A percentile compares a stretch with the other conserved stretches of the same genome.
These are phyloP conservation scores for Gymnothorax reevesii DNA, from an alignment of 2,797 vertebrate species.

Conservation along the genomic window DNA sequence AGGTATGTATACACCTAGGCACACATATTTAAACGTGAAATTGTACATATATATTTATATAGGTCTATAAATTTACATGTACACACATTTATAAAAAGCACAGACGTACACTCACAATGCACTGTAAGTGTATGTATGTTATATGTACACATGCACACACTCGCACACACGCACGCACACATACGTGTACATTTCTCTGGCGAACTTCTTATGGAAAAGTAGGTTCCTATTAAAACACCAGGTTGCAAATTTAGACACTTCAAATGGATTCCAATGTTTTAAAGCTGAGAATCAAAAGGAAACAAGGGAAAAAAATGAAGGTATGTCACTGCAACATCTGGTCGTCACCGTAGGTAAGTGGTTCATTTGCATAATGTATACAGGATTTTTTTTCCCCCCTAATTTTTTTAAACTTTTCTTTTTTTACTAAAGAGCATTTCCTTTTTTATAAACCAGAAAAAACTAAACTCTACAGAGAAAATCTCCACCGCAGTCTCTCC, in stretches of 20 bases:
- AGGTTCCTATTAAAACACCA: conserved; percentile 86
- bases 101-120: conserved; percentile 58
- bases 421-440: conserved; percentile 81
- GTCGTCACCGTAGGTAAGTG: conserved; percentile 84
- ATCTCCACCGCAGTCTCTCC: conserved; percentile 81
- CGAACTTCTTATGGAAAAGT: conserved; percentile 74
- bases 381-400: conserved; percentile 68
- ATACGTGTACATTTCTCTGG: conserved; percentile 67
- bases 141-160: conserved; percentile 41
- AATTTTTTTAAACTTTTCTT: conserved; percentile 39
- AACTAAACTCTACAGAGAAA: conserved; percentile 88
- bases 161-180: conserved; percentile 50
- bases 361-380: conserved; percentile 94
- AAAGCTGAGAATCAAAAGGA: conserved; percentile 81
- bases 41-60: conserved; percentile 87
- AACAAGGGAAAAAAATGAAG: conserved; percentile 65
- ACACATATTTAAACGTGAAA: conserved; percentile 83
- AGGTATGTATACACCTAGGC: conserved; percentile 77
- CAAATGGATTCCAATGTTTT: conserved; percentile 84
- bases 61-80: conserved; percentile 85
- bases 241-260: conserved; percentile 84
- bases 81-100: conserved; percentile 81
- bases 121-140: conserved; percentile 23
- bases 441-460: conserved; percentile 87
- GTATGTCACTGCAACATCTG: conserved; percentile 84